Evolutionary conservation across 30 jellyfish, hydroid and myxozoan genomes (phyloP).

Genomic region (Hydractinia symbiolongicarpus): DNA sequence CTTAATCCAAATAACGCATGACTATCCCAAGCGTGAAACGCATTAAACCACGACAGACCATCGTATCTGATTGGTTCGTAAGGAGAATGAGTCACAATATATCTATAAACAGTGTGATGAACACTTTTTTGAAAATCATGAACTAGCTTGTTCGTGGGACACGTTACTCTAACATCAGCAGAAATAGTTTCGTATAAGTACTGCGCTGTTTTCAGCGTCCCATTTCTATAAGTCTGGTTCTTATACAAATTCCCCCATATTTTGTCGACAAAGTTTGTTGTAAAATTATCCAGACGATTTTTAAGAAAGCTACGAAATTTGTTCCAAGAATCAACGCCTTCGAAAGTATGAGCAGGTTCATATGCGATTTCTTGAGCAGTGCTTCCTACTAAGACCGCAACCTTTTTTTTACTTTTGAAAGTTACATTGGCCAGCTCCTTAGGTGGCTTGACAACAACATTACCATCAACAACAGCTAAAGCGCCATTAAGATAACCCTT

Average conservation of each 20-base stretch:
- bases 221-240: not conserved
- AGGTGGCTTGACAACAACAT: constrained; percentile 38
- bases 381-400: constrained; percentile 46
- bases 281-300: constrained; percentile 18
- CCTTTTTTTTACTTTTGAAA: constrained; percentile 11
- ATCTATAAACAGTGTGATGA: constrained; percentile 17
- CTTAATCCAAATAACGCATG: constrained; percentile 48
- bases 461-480: constrained; percentile 46
- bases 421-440: not conserved
- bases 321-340: not conserved
- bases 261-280: constrained; percentile 19
- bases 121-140: constrained; percentile 22
- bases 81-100: constrained; percentile 27
- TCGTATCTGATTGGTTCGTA: not conserved
- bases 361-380: constrained; percentile 56
- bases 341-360: constrained; percentile 1
- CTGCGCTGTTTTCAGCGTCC: not conserved
- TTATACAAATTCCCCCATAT: not conserved
- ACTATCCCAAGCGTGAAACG: constrained; percentile 40
- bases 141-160: constrained; percentile 32
- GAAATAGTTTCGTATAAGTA: constrained; percentile 15
- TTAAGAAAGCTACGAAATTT: not conserved
- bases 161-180: constrained; percentile 39
- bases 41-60: not conserved
- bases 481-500: constrained; percentile 40